A percentile compares a stretch with the other conserved stretches of the same genome.
Conservation (phyloP, 2,113 vertebrate genomes). For the Hyla sarda region DNA sequence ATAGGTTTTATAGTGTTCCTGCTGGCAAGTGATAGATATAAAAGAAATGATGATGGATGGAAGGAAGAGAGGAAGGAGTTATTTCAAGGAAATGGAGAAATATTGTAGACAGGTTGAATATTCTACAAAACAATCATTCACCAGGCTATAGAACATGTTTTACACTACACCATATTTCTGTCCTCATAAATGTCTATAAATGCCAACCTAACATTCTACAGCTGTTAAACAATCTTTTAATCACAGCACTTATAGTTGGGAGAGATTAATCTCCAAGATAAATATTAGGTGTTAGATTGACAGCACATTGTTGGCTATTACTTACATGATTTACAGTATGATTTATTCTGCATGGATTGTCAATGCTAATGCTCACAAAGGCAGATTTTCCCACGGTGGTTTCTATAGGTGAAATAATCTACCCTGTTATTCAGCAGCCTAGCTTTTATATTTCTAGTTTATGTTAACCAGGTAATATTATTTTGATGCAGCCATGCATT, state of each 20-base stretch:
- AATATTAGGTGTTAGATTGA: neutral
- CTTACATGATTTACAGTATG: neutral
- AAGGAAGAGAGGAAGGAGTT: no score
- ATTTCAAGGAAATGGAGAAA: no score
- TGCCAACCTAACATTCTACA: neutral
- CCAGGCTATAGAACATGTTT: neutral
- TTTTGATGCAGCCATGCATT: no score
- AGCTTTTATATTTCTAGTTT: no score
- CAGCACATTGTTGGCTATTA: neutral
- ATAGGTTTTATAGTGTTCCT: no score
- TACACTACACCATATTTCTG: neutral
- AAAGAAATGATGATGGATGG: no score
- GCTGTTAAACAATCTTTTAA: neutral
- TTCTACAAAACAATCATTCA: neutral
- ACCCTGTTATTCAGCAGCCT: no score
- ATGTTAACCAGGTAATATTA: no score
- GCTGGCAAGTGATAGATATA: no score
- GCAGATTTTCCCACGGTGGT: neutral
- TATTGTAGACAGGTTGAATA: no score
- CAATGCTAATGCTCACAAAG: neutral
- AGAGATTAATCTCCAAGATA: neutral
- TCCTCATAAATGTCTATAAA: constrained; percentile 1
- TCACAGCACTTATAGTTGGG: neutral
- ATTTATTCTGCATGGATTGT: neutral
- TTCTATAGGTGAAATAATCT: neutral